phyloP scores from a whole-genome alignment of 2,888 invertebrate species.

The Uropetala carovei region DNA sequence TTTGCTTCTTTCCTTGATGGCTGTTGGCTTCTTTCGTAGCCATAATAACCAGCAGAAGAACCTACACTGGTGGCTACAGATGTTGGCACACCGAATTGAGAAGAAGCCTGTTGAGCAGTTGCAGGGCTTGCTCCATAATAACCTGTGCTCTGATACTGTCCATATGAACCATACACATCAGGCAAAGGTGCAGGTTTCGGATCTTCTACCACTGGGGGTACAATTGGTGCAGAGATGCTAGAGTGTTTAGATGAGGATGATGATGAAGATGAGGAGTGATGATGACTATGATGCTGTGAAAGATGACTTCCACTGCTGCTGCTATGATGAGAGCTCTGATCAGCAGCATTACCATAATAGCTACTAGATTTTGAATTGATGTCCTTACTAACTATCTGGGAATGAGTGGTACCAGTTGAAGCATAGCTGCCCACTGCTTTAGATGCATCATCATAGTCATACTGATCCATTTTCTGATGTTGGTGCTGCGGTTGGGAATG shows the following conservation, averaged over 20 bases:
- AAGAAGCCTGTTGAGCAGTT: constrained; percentile 50
- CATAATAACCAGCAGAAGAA: constrained; percentile 50
- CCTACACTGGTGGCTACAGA: constrained; percentile 59
- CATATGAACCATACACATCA: constrained; percentile 56
- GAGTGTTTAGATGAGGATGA: constrained; percentile 45
- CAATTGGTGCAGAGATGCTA: constrained; percentile 40
- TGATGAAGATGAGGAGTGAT: constrained; percentile 37
- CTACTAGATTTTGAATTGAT: constrained; percentile 39
- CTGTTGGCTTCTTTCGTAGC: constrained; percentile 55
- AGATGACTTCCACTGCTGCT: constrained; percentile 59
- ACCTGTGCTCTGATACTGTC: constrained; percentile 51
- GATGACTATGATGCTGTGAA: constrained; percentile 37
- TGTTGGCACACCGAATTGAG: constrained; percentile 55
- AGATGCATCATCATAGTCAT: constrained; percentile 59
- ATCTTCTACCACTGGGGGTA: constrained; percentile 46
- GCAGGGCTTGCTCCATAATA: constrained; percentile 54
- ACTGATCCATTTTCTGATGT: constrained; percentile 52
- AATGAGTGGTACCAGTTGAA: constrained; percentile 49
- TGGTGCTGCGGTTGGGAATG: constrained; percentile 50
- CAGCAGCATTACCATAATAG: constrained; percentile 11
- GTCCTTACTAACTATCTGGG: constrained; percentile 49
- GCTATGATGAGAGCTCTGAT: constrained; percentile 7
- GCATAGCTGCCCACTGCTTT: constrained; percentile 57
- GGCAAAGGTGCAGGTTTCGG: constrained; percentile 46
- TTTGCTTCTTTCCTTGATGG: constrained; percentile 52